A percentile compares a stretch with the other conserved stretches of the same genome.
Evolutionary conservation across 2,888 invertebrate species (phyloP).

Genomic region (Pachycephus smyrnensis): DNA sequence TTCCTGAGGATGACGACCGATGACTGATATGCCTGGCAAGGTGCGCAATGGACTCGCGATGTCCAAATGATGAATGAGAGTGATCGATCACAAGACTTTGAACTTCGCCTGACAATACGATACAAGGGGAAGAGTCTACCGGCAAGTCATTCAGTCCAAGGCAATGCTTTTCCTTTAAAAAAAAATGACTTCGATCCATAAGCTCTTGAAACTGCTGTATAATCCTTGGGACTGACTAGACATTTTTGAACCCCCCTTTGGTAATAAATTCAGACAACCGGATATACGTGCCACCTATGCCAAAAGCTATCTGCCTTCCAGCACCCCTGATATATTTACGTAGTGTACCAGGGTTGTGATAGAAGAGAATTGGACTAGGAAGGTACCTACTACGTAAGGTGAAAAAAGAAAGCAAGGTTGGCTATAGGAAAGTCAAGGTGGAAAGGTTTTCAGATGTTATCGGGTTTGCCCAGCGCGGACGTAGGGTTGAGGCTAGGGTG

Average conservation of each 20-base stretch:
- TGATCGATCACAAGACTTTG: conserved; percentile 31
- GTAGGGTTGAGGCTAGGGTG: conserved; percentile 46
- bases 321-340: background rate
- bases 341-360: background rate
- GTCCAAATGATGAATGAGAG: conserved; percentile 52
- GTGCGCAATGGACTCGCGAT: conserved; percentile 34
- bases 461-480: conserved; percentile 49
- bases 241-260: background rate
- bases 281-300: background rate
- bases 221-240: background rate
- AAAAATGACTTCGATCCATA: background rate
- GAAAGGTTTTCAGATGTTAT: conserved; percentile 50
- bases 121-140: background rate
- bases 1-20: background rate
- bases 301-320: background rate
- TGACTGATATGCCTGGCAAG: conserved; percentile 1
- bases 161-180: background rate
- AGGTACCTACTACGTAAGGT: background rate
- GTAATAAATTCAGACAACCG: background rate
- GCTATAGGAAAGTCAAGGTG: conserved; percentile 18
- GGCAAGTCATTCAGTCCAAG: background rate
- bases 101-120: background rate
- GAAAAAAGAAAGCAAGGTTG: background rate
- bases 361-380: background rate
- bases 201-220: background rate